Evolutionary conservation across 64 coral and sea anemone species (phyloP).

Genomic region (Orbicella faveolata): DNA sequence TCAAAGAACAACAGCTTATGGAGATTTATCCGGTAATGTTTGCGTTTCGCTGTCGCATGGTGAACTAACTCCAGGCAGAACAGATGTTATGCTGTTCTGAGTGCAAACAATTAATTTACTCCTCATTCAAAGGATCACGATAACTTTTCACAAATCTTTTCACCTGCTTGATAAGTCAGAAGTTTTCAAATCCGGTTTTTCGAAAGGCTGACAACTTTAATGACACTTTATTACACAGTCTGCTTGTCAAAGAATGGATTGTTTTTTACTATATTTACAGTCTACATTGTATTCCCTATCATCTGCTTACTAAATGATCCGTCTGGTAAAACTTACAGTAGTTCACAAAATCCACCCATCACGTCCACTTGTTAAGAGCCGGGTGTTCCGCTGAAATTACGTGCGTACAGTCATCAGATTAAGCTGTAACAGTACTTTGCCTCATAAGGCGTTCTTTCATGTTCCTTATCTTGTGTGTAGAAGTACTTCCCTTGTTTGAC

Average conservation of each 20-base stretch:
- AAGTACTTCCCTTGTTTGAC: neutral
- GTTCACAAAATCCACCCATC: neutral
- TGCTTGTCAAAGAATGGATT: neutral
- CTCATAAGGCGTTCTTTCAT: neutral
- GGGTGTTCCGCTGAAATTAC: neutral
- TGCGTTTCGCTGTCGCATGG: neutral
- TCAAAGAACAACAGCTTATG: slow-evolving; percentile 31
- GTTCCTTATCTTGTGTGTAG: neutral
- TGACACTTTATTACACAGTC: neutral
- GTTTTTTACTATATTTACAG: neutral
- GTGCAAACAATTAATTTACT: slow-evolving; percentile 38
- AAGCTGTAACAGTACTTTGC: neutral
- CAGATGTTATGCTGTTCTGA: slow-evolving; percentile 31
- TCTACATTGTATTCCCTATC: neutral
- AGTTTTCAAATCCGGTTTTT: slow-evolving; percentile 39
- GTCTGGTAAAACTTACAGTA: neutral
- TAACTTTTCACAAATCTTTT: slow-evolving; percentile 4
- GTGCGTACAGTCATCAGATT: neutral
- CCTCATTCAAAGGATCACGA: slow-evolving; percentile 7
- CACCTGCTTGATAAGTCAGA: slow-evolving; percentile 36
- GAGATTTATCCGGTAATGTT: slow-evolving; percentile 33
- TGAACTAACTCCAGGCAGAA: slow-evolving; percentile 37
- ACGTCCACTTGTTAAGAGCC: neutral
- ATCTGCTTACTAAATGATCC: slow-evolving; percentile 8
- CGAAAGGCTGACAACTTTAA: slow-evolving; percentile 23